These are phyloP conservation scores for Serilophus lunatus DNA, from an alignment of 2,113 vertebrate species.

Conservation along the genomic window DNA sequence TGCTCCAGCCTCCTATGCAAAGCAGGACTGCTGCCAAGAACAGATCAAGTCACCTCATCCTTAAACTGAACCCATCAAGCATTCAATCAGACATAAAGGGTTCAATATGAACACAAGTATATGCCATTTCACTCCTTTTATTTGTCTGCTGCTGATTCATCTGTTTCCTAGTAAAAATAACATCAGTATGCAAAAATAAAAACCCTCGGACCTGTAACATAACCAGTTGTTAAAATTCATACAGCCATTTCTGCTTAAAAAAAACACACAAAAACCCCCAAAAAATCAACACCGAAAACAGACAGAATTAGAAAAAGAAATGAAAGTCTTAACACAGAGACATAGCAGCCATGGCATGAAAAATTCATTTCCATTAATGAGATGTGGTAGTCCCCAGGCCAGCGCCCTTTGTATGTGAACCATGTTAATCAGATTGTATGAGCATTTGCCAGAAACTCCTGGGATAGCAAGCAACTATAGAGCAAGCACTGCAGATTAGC, in stretches of 20 bases:
- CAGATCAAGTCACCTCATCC: background rate
- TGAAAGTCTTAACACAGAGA: slow-evolving; percentile 30
- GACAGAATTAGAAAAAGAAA: background rate
- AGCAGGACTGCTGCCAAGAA: background rate
- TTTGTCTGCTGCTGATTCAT: background rate
- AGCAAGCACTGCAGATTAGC: slow-evolving; percentile 63
- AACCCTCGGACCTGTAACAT: background rate
- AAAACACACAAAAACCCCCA: background rate
- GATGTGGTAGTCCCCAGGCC: slow-evolving; percentile 63
- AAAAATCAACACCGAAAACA: background rate
- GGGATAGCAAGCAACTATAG: slow-evolving; percentile 54
- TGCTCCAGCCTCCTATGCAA: background rate
- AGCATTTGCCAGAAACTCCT: slow-evolving; percentile 63
- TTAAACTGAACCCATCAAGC: background rate
- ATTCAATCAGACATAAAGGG: background rate
- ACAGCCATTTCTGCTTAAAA: background rate
- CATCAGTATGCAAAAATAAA: background rate
- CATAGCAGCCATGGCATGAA: slow-evolving; percentile 43
- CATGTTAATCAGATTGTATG: slow-evolving; percentile 72
- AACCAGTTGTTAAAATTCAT: background rate
- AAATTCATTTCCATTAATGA: slow-evolving; percentile 73
- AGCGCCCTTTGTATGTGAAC: slow-evolving; percentile 63
- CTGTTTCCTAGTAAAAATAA: slow-evolving; percentile 28
- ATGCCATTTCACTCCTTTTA: background rate
- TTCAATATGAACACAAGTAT: background rate